Evolutionary conservation across 2,888 invertebrate species (phyloP).

Genomic region (Acronicta psi): DNA sequence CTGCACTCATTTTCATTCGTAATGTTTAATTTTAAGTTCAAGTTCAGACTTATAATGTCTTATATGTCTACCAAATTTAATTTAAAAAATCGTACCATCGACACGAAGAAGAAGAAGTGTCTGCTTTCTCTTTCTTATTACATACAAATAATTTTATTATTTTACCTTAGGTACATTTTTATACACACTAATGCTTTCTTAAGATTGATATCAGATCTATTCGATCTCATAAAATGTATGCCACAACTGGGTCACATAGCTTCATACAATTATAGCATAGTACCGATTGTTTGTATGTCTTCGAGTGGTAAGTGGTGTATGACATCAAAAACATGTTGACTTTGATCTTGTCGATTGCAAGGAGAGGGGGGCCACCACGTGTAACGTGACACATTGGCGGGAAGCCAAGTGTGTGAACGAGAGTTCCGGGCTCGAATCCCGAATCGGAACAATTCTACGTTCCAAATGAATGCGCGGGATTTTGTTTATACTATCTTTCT

Average conservation of each 20-base stretch:
- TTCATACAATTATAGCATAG: neutral
- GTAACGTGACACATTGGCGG: constrained; percentile 31
- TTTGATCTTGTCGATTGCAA: constrained; percentile 29
- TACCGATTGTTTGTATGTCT: neutral
- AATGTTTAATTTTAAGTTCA: too few relatives aligned
- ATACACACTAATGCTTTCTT: too few relatives aligned
- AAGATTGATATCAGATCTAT: too few relatives aligned
- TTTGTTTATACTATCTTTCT: constrained; percentile 19
- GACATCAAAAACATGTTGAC: constrained; percentile 4
- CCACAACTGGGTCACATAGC: neutral
- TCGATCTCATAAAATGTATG: neutral
- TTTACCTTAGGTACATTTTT: too few relatives aligned
- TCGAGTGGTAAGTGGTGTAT: neutral
- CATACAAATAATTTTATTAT: too few relatives aligned
- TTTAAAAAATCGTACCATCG: too few relatives aligned
- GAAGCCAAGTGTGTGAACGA: constrained; percentile 24
- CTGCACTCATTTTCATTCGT: too few relatives aligned
- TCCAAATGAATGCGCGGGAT: constrained; percentile 26
- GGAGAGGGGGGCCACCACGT: constrained; percentile 1
- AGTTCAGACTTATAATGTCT: too few relatives aligned
- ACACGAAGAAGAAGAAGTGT: too few relatives aligned
- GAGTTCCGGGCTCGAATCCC: constrained; percentile 39
- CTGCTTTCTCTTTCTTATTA: too few relatives aligned
- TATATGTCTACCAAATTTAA: too few relatives aligned
- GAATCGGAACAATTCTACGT: constrained; percentile 29